Percentiles rank a stretch among this genome's conserved stretches.
Evolutionary conservation across 2,797 vertebrate species (phyloP).

Genomic region (Tamandua tetradactyla): DNA sequence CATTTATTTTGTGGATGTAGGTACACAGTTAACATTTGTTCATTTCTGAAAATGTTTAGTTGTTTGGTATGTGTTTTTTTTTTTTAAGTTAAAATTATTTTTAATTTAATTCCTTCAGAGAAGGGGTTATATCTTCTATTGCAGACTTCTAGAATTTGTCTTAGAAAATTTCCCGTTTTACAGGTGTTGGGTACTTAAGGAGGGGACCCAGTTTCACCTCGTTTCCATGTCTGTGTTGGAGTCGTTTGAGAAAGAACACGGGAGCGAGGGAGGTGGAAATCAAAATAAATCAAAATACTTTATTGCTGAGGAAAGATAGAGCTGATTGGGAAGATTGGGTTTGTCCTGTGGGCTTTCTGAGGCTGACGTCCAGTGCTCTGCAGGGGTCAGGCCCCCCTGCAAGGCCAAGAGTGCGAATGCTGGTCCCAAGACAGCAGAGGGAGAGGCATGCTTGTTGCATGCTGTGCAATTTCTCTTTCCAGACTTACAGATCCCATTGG

Average conservation of each 20-base stretch:
- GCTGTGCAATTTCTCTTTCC: neutral
- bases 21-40: neutral
- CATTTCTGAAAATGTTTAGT: neutral
- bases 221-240: neutral
- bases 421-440: neutral
- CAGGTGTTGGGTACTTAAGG: neutral
- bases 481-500: neutral
- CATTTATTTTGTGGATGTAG: neutral
- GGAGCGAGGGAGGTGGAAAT: neutral
- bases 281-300: neutral
- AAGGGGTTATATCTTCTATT: neutral
- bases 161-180: neutral
- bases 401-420: no score
- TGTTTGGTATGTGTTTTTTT: neutral
- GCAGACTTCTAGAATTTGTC: neutral
- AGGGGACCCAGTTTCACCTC: neutral
- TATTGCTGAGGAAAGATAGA: neutral
- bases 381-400: no score
- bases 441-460: rapidly evolving
- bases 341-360: neutral
- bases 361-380: neutral
- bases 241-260: neutral
- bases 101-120: neutral
- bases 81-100: no score
- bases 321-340: neutral